Conservation (phyloP, 2,888 invertebrate genomes). For the Limenitis camilla region DNA sequence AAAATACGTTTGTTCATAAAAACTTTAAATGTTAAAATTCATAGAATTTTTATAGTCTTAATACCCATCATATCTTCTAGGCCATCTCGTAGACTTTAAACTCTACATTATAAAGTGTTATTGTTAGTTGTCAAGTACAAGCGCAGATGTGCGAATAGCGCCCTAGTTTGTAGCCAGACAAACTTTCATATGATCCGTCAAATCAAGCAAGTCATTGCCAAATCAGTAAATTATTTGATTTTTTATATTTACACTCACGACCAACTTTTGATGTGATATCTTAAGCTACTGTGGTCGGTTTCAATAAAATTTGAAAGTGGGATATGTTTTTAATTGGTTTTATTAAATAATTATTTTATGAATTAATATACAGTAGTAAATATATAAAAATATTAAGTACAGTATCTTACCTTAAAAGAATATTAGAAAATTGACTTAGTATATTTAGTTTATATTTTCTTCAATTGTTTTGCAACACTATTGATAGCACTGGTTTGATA, state of each 20-base stretch:
- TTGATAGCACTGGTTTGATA: too few species aligned
- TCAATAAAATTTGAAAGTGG: not conserved
- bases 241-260: not conserved
- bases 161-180: conserved; percentile 40
- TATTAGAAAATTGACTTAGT: too few species aligned
- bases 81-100: not conserved
- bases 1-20: too few species aligned
- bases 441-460: too few species aligned
- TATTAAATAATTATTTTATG: not conserved
- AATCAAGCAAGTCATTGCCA: conserved; percentile 14
- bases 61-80: too few species aligned
- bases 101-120: not conserved
- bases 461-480: too few species aligned
- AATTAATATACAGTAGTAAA: too few species aligned
- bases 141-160: conserved; percentile 31
- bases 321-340: not conserved
- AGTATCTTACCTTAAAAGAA: too few species aligned
- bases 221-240: conserved; percentile 1
- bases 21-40: too few species aligned
- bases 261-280: not conserved
- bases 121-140: conserved; percentile 6
- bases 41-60: too few species aligned
- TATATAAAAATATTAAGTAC: too few species aligned
- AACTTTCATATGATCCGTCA: conserved; percentile 35
- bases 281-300: not conserved